Percentiles rank a stretch among this genome's conserved stretches.
These are phyloP conservation scores for Linnaemya vulpina DNA, from an alignment of 2,888 invertebrate genomes.

Conservation along the genomic window DNA sequence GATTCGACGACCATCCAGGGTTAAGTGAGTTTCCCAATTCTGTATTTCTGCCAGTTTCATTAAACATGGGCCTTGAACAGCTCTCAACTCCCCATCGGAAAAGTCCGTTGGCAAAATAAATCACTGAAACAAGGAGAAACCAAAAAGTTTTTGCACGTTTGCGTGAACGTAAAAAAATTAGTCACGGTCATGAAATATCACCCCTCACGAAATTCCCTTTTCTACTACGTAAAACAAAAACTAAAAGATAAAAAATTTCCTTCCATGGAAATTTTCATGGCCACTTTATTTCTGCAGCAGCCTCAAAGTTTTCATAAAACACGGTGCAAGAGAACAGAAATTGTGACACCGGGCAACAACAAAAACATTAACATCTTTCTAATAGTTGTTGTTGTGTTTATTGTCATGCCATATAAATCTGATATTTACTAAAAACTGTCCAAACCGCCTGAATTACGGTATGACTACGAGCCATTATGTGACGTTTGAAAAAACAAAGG, in stretches of 20 bases:
- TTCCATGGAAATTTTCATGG: background rate
- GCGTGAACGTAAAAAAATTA: no score
- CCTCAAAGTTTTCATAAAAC: background rate
- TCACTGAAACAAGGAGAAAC: no score
- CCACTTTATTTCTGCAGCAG: conserved; percentile 15
- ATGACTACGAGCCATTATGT: conserved; percentile 32
- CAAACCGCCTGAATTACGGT: conserved; percentile 24
- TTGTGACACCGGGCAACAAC: background rate
- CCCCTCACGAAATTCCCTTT: no score
- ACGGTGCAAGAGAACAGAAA: background rate
- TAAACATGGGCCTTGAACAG: no score
- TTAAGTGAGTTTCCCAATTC: no score
- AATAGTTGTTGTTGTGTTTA: conserved; percentile 3
- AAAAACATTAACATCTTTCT: conserved; percentile 4
- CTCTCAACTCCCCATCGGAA: no score
- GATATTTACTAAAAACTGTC: conserved; percentile 1
- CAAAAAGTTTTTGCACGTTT: no score
- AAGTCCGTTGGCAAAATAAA: no score
- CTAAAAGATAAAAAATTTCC: background rate
- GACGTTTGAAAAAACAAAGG: conserved; percentile 3
- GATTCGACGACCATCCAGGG: no score
- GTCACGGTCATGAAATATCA: no score
- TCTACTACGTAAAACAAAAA: background rate
- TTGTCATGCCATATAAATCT: conserved; percentile 27
- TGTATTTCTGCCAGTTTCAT: no score